These are phyloP conservation scores for Drosophila nannoptera DNA, from an alignment of 1,140 invertebrate species.

Conservation along the genomic window DNA sequence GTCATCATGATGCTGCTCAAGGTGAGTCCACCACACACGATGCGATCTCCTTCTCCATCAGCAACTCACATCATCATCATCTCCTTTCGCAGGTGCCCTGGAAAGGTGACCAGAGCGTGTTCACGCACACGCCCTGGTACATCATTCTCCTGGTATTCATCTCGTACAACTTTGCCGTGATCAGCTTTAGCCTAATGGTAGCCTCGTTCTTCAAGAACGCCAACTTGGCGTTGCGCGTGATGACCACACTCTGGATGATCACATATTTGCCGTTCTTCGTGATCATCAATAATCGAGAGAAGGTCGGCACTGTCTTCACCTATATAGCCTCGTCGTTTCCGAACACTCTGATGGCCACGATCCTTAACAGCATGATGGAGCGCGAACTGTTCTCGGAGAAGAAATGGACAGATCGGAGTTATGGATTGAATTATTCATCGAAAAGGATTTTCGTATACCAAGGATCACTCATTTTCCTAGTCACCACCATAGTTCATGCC, in stretches of 20 bases:
- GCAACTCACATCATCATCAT: too few species aligned
- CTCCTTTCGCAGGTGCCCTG: conserved; percentile 51
- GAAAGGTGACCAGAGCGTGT: conserved; percentile 31
- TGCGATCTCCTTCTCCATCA: background rate
- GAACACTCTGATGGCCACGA: conserved; percentile 44
- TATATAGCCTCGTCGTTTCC: conserved; percentile 35
- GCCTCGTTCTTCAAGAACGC: conserved; percentile 48
- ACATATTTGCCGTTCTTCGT: conserved; percentile 55
- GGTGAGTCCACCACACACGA: conserved; percentile 35
- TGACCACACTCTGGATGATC: conserved; percentile 48
- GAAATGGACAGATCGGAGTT: conserved; percentile 10
- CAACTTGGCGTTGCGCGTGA: conserved; percentile 23
- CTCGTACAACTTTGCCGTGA: conserved; percentile 36
- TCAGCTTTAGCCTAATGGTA: conserved; percentile 44
- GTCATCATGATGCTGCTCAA: conserved; percentile 23
- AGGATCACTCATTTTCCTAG: conserved; percentile 31
- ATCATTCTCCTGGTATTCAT: conserved; percentile 32
- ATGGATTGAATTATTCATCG: conserved; percentile 1
- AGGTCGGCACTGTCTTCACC: conserved; percentile 1
- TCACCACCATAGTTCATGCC: background rate
- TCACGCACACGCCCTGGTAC: conserved; percentile 46
- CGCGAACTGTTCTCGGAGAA: conserved; percentile 39
- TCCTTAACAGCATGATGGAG: conserved; percentile 36
- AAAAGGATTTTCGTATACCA: conserved; percentile 11
- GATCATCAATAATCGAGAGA: conserved; percentile 38